These are phyloP conservation scores for Camponotus fellah DNA, from an alignment of 2,888 invertebrate genomes.

Conservation along the genomic window DNA sequence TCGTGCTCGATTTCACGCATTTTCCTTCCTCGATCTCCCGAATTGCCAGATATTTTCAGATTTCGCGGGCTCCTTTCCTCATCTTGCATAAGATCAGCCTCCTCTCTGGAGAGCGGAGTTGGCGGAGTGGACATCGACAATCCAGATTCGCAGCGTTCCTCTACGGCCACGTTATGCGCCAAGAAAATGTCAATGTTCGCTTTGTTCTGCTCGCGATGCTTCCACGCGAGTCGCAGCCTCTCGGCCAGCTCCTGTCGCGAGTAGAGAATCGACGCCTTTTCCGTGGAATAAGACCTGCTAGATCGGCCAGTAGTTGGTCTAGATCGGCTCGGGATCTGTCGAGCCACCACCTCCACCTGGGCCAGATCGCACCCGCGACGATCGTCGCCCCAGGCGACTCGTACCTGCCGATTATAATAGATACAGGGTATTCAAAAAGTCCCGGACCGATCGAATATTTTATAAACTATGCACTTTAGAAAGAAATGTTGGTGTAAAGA, in stretches of 20 bases:
- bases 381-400: conserved; percentile 82
- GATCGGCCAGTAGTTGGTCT: conserved; percentile 58
- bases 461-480: too few relatives aligned
- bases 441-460: too few relatives aligned
- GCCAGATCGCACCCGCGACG: conserved; percentile 58
- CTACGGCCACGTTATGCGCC: conserved; percentile 86
- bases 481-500: too few relatives aligned
- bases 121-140: conserved; percentile 71
- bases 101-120: conserved; percentile 52
- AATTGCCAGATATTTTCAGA: background rate
- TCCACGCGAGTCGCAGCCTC: conserved; percentile 86
- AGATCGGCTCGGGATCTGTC: conserved; percentile 79
- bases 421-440: background rate
- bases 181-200: conserved; percentile 89
- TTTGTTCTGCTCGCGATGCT: conserved; percentile 86
- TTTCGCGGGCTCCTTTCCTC: background rate
- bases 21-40: conserved; percentile 1
- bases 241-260: conserved; percentile 87
- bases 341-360: conserved; percentile 82
- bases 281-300: conserved; percentile 46
- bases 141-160: conserved; percentile 81
- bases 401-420: conserved; percentile 69
- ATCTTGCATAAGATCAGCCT: background rate
- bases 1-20: background rate
- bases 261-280: conserved; percentile 81